Conservation (phyloP, 2,113 vertebrate genomes). For the Lota lota region DNA sequence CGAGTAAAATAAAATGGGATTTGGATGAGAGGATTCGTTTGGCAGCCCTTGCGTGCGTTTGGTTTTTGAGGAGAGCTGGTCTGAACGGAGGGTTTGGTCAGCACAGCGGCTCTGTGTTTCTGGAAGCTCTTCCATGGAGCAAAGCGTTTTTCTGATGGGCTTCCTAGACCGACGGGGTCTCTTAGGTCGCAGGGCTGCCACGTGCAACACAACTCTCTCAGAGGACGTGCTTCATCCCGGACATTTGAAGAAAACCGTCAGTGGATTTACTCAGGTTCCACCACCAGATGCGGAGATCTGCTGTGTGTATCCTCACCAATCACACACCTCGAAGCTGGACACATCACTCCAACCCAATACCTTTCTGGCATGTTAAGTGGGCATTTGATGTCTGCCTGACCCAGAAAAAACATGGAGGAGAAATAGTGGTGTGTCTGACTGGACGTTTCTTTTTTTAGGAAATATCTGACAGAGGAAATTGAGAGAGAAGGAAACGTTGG, state of each 20-base stretch:
- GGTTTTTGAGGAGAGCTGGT: conserved; percentile 35
- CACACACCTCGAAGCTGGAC: conserved; percentile 2
- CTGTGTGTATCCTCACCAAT: conserved; percentile 5
- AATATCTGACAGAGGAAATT: conserved; percentile 58
- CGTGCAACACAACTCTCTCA: conserved; percentile 49
- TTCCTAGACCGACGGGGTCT: conserved; percentile 39
- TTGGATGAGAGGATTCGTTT: conserved; percentile 22
- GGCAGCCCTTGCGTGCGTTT: conserved; percentile 42
- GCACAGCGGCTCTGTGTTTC: conserved; percentile 32
- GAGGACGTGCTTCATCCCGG: conserved; percentile 56
- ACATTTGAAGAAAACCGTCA: conserved; percentile 61
- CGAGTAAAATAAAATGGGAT: neutral
- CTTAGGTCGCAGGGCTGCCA: conserved; percentile 20
- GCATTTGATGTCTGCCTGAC: conserved; percentile 36
- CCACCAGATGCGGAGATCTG: conserved; percentile 44
- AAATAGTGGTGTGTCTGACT: conserved; percentile 18
- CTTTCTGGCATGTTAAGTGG: conserved; percentile 5
- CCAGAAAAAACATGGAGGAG: conserved; percentile 22
- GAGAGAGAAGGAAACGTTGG: conserved; percentile 55
- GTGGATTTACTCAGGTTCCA: conserved; percentile 38
- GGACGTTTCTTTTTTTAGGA: conserved; percentile 19
- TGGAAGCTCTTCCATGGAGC: conserved; percentile 45
- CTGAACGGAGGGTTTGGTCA: conserved; percentile 38
- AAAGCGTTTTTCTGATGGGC: conserved; percentile 38
- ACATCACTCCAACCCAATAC: conserved; percentile 19